A percentile compares a stretch with the other conserved stretches of the same genome.
These are phyloP conservation scores for Onchidella celtica DNA, from an alignment of 2,888 invertebrate species.

Conservation along the genomic window DNA sequence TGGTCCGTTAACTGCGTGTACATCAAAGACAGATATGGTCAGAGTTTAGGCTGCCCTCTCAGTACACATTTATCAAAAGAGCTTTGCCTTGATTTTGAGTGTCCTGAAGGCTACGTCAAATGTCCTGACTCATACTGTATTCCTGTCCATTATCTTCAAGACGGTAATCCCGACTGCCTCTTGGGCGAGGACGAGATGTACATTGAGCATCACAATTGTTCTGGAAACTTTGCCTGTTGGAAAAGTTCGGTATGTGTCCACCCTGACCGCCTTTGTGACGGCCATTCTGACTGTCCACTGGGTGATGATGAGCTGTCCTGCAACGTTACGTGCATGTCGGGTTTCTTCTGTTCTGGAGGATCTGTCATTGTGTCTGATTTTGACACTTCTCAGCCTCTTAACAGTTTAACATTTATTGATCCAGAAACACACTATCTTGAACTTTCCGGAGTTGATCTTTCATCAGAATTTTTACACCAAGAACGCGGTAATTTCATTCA, in stretches of 20 bases:
- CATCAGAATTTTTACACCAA: neutral
- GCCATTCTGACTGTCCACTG: constrained; percentile 6
- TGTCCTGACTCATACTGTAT: constrained; percentile 34
- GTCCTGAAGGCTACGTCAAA: constrained; percentile 27
- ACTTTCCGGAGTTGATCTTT: neutral
- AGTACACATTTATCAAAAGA: constrained; percentile 6
- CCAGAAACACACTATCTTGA: neutral
- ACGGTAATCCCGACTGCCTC: constrained; percentile 18
- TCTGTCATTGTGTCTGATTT: neutral
- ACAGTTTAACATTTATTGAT: neutral
- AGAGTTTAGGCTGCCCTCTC: neutral
- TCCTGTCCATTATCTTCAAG: constrained; percentile 19
- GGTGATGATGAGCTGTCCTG: constrained; percentile 33
- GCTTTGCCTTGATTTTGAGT: constrained; percentile 30
- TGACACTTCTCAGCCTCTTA: neutral
- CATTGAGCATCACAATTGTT: neutral
- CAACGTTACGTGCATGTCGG: neutral
- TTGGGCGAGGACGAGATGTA: constrained; percentile 24
- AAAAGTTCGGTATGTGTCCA: constrained; percentile 26
- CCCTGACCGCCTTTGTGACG: constrained; percentile 34
- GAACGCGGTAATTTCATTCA: neutral
- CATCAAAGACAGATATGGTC: constrained; percentile 2
- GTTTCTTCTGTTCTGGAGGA: constrained; percentile 4
- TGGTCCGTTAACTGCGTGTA: constrained; percentile 17
- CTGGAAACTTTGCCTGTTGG: constrained; percentile 31